Base-by-base conservation (phyloP, 64 coral and sea anemone genomes). In the Actinia tenebrosa region DNA sequence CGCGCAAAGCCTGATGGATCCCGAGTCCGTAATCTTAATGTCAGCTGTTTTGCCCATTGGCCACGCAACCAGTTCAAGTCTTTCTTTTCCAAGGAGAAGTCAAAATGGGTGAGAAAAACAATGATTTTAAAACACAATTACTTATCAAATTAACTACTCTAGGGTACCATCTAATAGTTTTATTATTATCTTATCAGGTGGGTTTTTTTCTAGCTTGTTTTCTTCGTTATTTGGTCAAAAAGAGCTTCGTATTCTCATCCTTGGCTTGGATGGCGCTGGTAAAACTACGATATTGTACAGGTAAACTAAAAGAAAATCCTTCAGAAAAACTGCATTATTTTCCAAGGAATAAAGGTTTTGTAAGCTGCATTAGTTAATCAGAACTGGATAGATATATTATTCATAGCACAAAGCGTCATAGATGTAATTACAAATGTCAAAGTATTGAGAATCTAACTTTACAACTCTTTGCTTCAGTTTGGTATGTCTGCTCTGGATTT, bases 251-350 rank as follows among this genome's bases (percentile, higher is more conserved):
- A 98, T 98, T 20, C 90, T 98, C 19, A 98, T 98, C 87, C 80
- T 98, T 55, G 95, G 95, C 0, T 87, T 98, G 44, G 95, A 98
- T 88, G 95, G 95, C 55, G 95, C 95, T 45, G 95, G 95, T 23
- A 98, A 98, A 87, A 98, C 95, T 16, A 98, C 95, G 0, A 98
- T 98, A 52, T 30, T 98, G 46, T 98, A 98, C 89, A 89, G 95
- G 95, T 94, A 53, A 62, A 84, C 63, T 45, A 15, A 79, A 14
- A 58, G 37, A 66, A 27, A 71, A 25, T 71, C 66, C 66, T 25
- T 11, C 22, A 25, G 22, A 71, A 71, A 43, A 30, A 75, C 25
- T 75, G 42, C n/a, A 7, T 42, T 42, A 75, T 30, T 37, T 14
- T 42, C 69, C 23, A 13, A 75, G 69, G 10, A 30, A 75, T 27